Conservation (phyloP, 1,140 invertebrate genomes). For the Eurosta solidaginis region DNA sequence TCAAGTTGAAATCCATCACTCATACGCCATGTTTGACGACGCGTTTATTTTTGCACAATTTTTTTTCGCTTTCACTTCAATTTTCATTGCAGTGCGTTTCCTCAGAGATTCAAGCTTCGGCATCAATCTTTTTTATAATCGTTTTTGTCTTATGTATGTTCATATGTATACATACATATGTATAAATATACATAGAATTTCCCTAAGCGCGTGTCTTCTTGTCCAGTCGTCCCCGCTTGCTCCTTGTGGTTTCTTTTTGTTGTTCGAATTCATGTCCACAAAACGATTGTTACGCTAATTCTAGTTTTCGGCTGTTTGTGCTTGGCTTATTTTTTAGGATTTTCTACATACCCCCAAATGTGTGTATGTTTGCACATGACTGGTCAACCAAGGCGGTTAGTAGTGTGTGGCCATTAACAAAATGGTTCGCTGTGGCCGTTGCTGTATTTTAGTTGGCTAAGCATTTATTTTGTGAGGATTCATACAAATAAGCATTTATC, state of each 20-base stretch:
- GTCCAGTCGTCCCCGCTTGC: too few relatives aligned
- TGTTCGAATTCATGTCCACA: too few relatives aligned
- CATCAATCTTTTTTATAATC: too few relatives aligned
- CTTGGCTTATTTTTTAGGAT: background rate
- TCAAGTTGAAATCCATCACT: background rate
- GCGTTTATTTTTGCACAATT: background rate
- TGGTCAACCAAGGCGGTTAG: background rate
- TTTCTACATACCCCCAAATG: background rate
- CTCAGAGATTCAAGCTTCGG: too few relatives aligned
- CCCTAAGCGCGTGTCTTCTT: too few relatives aligned
- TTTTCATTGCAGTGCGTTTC: background rate
- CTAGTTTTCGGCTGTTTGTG: background rate
- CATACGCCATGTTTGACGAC: background rate
- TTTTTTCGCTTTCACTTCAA: background rate
- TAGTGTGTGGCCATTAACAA: background rate
- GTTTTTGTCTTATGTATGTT: too few relatives aligned
- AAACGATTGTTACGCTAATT: background rate
- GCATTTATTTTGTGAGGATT: background rate
- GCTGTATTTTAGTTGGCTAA: background rate
- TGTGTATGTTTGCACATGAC: background rate
- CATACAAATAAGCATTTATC: background rate
- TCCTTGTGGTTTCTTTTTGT: too few relatives aligned
- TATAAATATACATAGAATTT: too few relatives aligned
- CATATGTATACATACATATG: too few relatives aligned
- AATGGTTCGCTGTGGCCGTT: background rate